Percentiles rank a stretch among this genome's conserved stretches.
phyloP scores from a whole-genome alignment of 2,888 invertebrate species.

The Drosophila suboccidentalis region DNA sequence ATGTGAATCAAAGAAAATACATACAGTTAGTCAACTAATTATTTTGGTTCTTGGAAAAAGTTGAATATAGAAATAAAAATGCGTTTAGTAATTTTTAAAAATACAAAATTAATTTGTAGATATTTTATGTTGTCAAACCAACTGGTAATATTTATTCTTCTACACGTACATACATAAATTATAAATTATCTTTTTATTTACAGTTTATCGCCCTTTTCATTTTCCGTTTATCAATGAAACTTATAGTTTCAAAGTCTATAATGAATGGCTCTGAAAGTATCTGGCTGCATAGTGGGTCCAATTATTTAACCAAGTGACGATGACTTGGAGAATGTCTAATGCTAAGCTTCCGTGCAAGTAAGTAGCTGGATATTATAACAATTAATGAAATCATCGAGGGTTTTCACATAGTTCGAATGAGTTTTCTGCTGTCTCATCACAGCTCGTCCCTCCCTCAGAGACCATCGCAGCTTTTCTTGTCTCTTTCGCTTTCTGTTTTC shows the following conservation, averaged over 20 bases:
- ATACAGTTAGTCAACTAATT: no score
- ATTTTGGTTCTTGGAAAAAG: neutral
- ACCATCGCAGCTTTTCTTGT: slow-evolving; percentile 55
- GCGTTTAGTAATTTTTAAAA: no score
- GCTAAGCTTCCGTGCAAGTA: slow-evolving; percentile 54
- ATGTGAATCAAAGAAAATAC: neutral
- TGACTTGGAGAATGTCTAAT: slow-evolving; percentile 65
- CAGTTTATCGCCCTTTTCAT: neutral
- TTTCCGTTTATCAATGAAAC: neutral
- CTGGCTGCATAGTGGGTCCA: slow-evolving; percentile 15
- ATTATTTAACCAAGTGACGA: slow-evolving; percentile 45
- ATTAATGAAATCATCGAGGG: slow-evolving; percentile 66
- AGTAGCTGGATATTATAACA: slow-evolving; percentile 59
- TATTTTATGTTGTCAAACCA: no score
- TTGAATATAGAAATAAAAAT: neutral
- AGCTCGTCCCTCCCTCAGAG: neutral
- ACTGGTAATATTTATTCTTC: no score
- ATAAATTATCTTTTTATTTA: neutral
- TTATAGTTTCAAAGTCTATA: neutral
- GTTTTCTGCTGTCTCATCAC: slow-evolving; percentile 61
- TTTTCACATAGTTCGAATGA: slow-evolving; percentile 33
- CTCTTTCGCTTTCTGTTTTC: slow-evolving; percentile 43
- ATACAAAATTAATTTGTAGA: no score
- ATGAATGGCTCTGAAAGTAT: neutral
- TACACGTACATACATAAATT: neutral